Evolutionary conservation across 2,113 vertebrate species (phyloP).

Genomic region (Heliornis fulica): DNA sequence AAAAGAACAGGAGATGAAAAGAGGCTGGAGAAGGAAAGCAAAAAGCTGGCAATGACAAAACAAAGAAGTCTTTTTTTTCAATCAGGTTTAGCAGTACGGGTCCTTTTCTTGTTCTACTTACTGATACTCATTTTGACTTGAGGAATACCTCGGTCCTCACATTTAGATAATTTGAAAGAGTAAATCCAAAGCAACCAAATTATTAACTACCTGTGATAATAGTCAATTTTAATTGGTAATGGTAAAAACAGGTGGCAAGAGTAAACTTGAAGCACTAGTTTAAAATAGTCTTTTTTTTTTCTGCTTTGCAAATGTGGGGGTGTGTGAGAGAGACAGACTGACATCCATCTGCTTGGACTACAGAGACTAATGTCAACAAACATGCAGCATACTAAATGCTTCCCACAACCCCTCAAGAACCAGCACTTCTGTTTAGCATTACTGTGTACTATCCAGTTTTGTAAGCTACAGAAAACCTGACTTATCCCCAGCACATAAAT

Average conservation of each 20-base stretch:
- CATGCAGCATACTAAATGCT: conserved; percentile 16
- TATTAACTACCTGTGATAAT: neutral
- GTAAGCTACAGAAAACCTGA: neutral
- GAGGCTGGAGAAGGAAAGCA: neutral
- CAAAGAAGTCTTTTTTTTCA: neutral
- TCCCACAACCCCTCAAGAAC: neutral
- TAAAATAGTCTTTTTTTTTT: conserved; percentile 1
- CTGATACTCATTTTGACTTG: neutral
- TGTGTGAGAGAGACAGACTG: neutral
- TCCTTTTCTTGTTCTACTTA: neutral
- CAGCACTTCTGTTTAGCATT: neutral
- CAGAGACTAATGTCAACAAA: conserved; percentile 5
- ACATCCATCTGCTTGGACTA: conserved; percentile 52
- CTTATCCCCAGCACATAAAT: neutral
- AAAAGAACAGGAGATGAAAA: neutral
- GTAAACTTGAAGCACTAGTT: neutral
- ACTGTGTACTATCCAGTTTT: neutral
- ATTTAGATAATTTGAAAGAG: neutral
- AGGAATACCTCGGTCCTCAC: neutral
- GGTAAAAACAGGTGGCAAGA: conserved; percentile 34
- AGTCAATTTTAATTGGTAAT: neutral
- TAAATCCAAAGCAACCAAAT: neutral
- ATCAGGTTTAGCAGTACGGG: neutral
- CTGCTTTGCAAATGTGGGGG: neutral
- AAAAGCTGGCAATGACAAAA: neutral